Evolutionary conservation across 2,797 vertebrate genomes (phyloP).

Genomic region (Spheniscus humboldti): DNA sequence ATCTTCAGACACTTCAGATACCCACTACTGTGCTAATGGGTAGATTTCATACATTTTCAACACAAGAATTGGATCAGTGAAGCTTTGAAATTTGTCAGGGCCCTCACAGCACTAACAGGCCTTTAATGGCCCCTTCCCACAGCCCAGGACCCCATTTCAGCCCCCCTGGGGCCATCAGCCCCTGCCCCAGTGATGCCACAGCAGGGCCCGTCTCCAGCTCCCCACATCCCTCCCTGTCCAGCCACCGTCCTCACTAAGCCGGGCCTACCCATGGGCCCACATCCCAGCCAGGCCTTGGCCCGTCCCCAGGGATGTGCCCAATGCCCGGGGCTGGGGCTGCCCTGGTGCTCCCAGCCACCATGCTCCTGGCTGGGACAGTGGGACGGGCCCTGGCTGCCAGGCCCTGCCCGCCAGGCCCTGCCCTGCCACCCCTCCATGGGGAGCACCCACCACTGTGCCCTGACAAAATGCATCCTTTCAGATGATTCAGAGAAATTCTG

Average conservation of each 20-base stretch:
- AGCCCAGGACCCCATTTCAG: fast-evolving
- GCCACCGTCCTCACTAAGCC: fast-evolving
- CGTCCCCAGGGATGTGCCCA: background rate
- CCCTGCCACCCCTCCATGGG: fast-evolving
- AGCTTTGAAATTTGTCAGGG: background rate
- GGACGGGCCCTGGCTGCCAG: background rate
- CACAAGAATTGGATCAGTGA: background rate
- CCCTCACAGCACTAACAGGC: fast-evolving
- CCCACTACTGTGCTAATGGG: fast-evolving
- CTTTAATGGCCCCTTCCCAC: background rate
- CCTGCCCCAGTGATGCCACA: fast-evolving
- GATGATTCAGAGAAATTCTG: background rate
- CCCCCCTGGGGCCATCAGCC: fast-evolving
- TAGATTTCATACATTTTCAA: background rate
- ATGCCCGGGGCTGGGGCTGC: background rate
- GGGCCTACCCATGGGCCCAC: fast-evolving
- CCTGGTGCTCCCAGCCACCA: fast-evolving
- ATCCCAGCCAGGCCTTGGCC: background rate
- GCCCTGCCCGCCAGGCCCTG: too few species aligned
- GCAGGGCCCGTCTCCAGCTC: background rate
- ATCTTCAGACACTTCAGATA: fast-evolving
- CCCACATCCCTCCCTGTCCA: too few species aligned
- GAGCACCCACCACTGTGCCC: fast-evolving
- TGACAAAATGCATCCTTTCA: background rate
- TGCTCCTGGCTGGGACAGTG: background rate